These are phyloP conservation scores for Paragorgia papillata DNA, from an alignment of 92 coral and sea anemone species.

Conservation along the genomic window DNA sequence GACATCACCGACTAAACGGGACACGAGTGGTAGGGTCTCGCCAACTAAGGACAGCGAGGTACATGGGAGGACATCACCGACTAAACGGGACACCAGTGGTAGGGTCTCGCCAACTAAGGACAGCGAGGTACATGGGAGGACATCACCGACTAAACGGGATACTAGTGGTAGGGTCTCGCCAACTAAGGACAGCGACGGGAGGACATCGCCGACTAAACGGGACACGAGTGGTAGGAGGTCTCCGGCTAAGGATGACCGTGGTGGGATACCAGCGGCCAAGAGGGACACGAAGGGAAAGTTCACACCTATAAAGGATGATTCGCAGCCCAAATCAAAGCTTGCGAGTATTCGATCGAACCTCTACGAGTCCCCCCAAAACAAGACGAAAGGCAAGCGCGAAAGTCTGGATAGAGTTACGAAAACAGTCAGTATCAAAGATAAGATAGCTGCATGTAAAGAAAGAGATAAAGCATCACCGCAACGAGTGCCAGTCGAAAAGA, in stretches of 20 bases:
- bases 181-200: background rate
- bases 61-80: background rate
- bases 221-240: conserved; percentile 7
- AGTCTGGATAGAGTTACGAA: conserved; percentile 12
- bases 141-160: background rate
- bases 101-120: conserved; percentile 19
- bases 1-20: conserved; percentile 5
- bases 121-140: background rate
- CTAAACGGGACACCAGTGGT: conserved; percentile 9
- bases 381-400: conserved; percentile 31
- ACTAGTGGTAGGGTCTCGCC: background rate
- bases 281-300: conserved; percentile 20
- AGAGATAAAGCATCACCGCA: conserved; percentile 23
- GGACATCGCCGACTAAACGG: conserved; percentile 12
- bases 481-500: conserved; percentile 10
- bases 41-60: background rate
- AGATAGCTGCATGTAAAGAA: conserved; percentile 34
- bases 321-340: conserved; percentile 13
- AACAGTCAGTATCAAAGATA: conserved; percentile 29
- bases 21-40: conserved; percentile 12
- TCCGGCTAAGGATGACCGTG: conserved; percentile 32
- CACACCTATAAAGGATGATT: conserved; percentile 17
- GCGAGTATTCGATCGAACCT: conserved; percentile 33
- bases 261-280: conserved; percentile 16
- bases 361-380: background rate